Conservation (phyloP, 2,888 invertebrate species). For the Agriopis aurantiaria region DNA sequence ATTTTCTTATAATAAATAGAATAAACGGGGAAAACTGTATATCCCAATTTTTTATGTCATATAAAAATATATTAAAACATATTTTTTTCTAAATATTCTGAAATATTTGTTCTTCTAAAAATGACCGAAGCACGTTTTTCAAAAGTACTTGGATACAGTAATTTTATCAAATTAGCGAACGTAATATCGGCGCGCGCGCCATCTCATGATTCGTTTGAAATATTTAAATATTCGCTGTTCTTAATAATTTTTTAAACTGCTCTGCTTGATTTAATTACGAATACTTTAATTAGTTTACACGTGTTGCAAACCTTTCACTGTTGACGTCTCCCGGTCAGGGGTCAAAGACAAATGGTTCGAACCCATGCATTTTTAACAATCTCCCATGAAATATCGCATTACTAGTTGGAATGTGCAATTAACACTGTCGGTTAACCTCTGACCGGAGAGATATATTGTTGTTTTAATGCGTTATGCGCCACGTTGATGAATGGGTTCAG, state of each 20-base stretch:
- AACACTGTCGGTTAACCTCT: slow-evolving; percentile 43
- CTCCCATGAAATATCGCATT: slow-evolving; percentile 52
- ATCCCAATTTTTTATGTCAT: too few species aligned
- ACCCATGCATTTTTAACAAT: slow-evolving; percentile 51
- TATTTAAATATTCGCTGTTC: too few species aligned
- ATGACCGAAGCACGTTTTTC: too few species aligned
- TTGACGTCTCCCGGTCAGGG: slow-evolving; percentile 37
- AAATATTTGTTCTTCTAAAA: too few species aligned
- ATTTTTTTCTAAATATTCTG: too few species aligned
- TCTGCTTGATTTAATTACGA: slow-evolving; percentile 16
- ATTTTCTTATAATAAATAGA: too few species aligned
- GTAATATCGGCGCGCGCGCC: too few species aligned
- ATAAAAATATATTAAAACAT: too few species aligned
- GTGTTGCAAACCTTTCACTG: slow-evolving; percentile 16
- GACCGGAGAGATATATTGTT: slow-evolving; percentile 57
- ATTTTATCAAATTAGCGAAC: too few species aligned
- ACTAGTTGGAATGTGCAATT: slow-evolving; percentile 50
- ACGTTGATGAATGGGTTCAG: slow-evolving; percentile 61
- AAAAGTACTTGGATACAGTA: too few species aligned
- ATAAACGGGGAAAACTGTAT: too few species aligned
- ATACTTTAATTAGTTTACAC: slow-evolving; percentile 2
- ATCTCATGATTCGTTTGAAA: too few species aligned
- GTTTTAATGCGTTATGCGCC: slow-evolving; percentile 58
- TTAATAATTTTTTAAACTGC: not conserved
- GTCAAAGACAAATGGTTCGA: slow-evolving; percentile 54